phyloP scores from a whole-genome alignment of 2,888 invertebrate genomes.

The Anoncus sp. region DNA sequence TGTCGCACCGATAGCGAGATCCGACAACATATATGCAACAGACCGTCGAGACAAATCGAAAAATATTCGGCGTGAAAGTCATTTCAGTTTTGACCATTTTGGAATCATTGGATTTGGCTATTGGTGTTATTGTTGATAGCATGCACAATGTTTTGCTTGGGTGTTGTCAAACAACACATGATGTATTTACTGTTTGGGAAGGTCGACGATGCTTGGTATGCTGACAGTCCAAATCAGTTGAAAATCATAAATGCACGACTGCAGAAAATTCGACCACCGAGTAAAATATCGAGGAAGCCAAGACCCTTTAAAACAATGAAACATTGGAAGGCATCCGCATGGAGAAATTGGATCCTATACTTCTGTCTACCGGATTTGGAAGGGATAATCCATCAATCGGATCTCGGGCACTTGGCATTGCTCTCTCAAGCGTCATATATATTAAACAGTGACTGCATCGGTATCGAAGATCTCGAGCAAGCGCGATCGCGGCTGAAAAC shows the following conservation, averaged over 20 bases:
- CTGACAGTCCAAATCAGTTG: slow-evolving; percentile 4
- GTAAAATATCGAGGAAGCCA: slow-evolving; percentile 47
- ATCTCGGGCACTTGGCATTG: not conserved
- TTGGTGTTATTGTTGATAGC: not conserved
- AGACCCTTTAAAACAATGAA: slow-evolving; percentile 52
- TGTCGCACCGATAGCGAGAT: too few relatives aligned
- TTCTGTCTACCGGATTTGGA: slow-evolving; percentile 44
- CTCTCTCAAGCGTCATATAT: too few relatives aligned
- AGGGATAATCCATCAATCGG: slow-evolving; percentile 27
- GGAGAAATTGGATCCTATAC: slow-evolving; percentile 58
- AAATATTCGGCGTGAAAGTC: slow-evolving; percentile 8
- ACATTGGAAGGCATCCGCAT: slow-evolving; percentile 59
- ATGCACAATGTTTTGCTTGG: slow-evolving; percentile 27
- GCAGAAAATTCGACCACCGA: too few relatives aligned
- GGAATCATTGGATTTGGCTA: not conserved
- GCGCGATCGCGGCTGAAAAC: too few relatives aligned
- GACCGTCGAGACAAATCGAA: not conserved
- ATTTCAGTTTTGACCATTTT: not conserved
- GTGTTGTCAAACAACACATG: not conserved
- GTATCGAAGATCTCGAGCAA: too few relatives aligned
- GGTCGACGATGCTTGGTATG: slow-evolving; percentile 8
- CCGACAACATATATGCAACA: not conserved
- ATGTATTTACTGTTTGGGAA: slow-evolving; percentile 2
- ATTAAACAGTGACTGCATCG: too few relatives aligned
- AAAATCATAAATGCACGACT: too few relatives aligned